phyloP scores from a whole-genome alignment of 2,888 invertebrate species.

The Arctia plantaginis region DNA sequence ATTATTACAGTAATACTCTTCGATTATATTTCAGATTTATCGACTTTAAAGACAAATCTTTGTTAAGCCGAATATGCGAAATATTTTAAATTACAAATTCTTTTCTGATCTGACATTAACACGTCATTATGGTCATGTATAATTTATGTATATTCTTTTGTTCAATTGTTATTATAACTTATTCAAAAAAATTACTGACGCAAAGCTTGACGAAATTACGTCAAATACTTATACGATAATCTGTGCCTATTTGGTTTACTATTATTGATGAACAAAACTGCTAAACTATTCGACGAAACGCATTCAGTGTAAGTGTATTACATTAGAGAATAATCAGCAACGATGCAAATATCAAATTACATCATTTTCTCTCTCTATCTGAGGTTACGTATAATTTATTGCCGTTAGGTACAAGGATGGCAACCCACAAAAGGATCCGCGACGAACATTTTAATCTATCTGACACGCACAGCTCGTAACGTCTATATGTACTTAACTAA shows the following conservation, averaged over 20 bases:
- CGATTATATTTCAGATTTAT: background rate
- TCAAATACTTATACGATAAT: background rate
- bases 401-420: constrained; percentile 51
- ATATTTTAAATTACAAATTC: background rate
- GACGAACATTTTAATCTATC: constrained; percentile 82
- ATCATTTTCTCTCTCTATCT: constrained; percentile 34
- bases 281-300: background rate
- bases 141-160: background rate
- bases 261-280: background rate
- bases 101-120: background rate
- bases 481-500: constrained; percentile 85
- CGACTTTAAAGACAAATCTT: background rate
- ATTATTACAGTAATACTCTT: background rate
- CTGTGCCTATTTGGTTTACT: background rate
- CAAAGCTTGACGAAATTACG: background rate
- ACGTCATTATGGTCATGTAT: background rate
- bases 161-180: background rate
- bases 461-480: constrained; percentile 72
- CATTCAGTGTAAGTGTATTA: constrained; percentile 12
- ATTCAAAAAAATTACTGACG: background rate
- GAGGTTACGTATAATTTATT: constrained; percentile 64
- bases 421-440: constrained; percentile 65
- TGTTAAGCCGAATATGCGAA: background rate
- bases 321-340: constrained; percentile 35
- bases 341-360: constrained; percentile 42